Evolutionary conservation across 1,140 invertebrate genomes (phyloP).

Genomic region (Leptoteleia sp.): DNA sequence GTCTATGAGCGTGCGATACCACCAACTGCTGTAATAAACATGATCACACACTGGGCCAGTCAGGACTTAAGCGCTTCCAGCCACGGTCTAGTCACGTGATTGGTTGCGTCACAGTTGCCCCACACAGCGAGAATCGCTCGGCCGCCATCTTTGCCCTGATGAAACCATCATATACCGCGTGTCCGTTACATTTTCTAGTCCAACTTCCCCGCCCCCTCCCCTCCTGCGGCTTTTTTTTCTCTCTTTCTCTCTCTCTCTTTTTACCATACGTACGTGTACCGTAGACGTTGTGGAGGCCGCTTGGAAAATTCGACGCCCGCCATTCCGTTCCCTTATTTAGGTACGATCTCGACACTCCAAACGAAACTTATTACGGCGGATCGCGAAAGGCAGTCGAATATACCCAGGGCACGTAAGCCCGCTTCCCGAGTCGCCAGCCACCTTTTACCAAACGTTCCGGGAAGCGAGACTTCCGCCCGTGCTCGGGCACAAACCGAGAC

Average conservation of each 20-base stretch:
- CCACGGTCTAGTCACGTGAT: constrained; percentile 72
- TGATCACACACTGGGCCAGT: constrained; percentile 80
- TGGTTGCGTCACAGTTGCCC: constrained; percentile 73
- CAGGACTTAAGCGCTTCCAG: constrained; percentile 69
- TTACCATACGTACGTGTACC: too few relatives aligned
- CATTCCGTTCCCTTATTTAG: too few relatives aligned
- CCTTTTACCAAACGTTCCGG: constrained; percentile 4
- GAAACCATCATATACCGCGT: constrained; percentile 49
- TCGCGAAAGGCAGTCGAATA: too few relatives aligned
- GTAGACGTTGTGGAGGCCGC: too few relatives aligned
- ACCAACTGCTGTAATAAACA: constrained; percentile 77
- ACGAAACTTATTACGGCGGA: too few relatives aligned
- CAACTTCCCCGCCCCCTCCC: too few relatives aligned
- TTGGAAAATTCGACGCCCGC: too few relatives aligned
- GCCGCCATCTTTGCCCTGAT: constrained; percentile 75
- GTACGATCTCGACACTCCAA: too few relatives aligned
- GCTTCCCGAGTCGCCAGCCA: too few relatives aligned
- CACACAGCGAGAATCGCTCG: constrained; percentile 68
- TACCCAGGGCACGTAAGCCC: too few relatives aligned
- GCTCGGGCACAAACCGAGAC: constrained; percentile 13
- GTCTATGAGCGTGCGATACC: constrained; percentile 62
- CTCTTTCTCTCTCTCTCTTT: too few relatives aligned
- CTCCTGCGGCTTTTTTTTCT: too few relatives aligned
- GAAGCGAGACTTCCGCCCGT: constrained; percentile 5
- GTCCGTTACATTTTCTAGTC: constrained; percentile 42